Base-by-base conservation (phyloP, 2,113 vertebrate genomes). In the Notothenia coriiceps region DNA sequence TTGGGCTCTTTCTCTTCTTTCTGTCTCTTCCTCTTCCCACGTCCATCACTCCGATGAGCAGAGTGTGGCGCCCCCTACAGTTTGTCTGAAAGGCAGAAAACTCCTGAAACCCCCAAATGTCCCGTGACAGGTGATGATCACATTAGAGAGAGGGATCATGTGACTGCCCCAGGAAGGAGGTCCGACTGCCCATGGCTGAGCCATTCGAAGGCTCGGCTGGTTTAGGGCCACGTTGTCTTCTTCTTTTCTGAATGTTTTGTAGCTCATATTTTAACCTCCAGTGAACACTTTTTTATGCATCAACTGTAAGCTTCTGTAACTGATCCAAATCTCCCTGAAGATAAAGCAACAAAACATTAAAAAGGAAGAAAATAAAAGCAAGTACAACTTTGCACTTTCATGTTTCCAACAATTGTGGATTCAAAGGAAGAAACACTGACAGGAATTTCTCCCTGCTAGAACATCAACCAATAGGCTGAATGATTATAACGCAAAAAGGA, bases 271-370 rank as follows among this genome's bases (percentile, higher is more conserved):
- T 72, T 75, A 80, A 70, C 33, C 52, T 74, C 33, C 17, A 65
- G 82, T 85, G 87, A 90, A 88, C 80, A 77, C 54, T 82, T 59
- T 54, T 60, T 54, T 60, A 88, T 79, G 79, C 57, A 79, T 86
- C 86, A 60, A 67, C 61, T 77, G 80, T 65, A 52, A 70, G 77
- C 60, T 50, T 74, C 63, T 66, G 64, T 76, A 88, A 87, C 46
- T 20, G 61, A 85, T 81, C 84, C 84, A 72, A 89, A 84, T 80
- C 82, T 91, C 90, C 86, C 86, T 85, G 84, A 82, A 90, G 79
- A 79, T 71, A 79, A 81, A 82, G 59, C 57, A 79, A 85, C 25
- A 52, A 61, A 49, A 86, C 25, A n/a, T 5, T 20, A 59, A 78
- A 22, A 6, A 9, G 55, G 22, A 20, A 79, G 15, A 15, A 72